These are phyloP conservation scores for Menura novaehollandiae DNA, from an alignment of 2,113 vertebrate genomes.

Conservation along the genomic window DNA sequence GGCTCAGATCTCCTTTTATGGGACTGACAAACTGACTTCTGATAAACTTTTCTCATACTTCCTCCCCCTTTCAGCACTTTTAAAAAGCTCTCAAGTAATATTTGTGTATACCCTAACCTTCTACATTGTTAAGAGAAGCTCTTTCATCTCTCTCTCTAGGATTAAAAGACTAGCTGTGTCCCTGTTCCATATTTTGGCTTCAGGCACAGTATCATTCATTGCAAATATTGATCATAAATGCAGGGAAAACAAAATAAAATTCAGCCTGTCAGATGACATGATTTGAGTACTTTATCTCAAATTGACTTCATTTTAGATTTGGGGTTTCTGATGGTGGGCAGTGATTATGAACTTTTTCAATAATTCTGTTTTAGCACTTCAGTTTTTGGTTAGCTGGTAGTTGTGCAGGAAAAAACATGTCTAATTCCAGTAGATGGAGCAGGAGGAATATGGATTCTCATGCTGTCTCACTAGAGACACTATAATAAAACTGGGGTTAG, in stretches of 20 bases:
- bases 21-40: not conserved
- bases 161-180: not conserved
- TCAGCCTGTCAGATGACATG: not conserved
- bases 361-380: not conserved
- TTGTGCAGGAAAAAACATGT: not conserved
- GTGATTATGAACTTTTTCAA: not conserved
- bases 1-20: not conserved
- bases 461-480: not conserved
- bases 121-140: not conserved
- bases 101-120: not conserved
- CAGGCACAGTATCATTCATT: not conserved
- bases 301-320: not conserved
- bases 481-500: not conserved
- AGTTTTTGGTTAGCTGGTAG: not conserved
- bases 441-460: not conserved
- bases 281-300: not conserved
- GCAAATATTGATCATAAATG: not conserved
- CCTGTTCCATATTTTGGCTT: not conserved
- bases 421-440: not conserved
- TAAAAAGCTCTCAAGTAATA: not conserved
- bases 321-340: not conserved
- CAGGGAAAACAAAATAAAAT: not conserved
- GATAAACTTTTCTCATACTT: not conserved
- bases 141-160: not conserved
- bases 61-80: not conserved